phyloP scores from a whole-genome alignment of 2,113 vertebrate genomes.

The Haemorhous mexicanus region DNA sequence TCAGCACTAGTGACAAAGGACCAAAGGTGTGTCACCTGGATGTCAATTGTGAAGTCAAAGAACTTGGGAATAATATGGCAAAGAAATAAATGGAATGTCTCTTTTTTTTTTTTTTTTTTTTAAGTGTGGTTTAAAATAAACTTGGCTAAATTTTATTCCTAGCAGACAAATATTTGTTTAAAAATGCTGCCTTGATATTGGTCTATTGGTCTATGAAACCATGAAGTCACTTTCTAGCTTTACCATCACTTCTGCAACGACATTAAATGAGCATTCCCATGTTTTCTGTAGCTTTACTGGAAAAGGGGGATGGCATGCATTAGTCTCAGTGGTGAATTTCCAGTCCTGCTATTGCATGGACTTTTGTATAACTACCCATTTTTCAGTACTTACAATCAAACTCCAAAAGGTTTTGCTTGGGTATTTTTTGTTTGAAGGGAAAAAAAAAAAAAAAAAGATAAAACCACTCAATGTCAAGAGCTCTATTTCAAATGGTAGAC shows the following conservation, averaged over 20 bases:
- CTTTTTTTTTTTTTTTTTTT: neutral
- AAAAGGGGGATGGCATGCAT: neutral
- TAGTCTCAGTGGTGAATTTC: neutral
- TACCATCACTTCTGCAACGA: neutral
- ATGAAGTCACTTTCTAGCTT: neutral
- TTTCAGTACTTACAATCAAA: neutral
- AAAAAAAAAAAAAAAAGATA: neutral
- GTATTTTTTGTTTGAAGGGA: neutral
- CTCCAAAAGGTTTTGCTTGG: neutral
- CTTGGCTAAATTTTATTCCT: neutral
- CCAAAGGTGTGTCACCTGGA: neutral
- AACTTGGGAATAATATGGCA: neutral
- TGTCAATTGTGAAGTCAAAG: neutral
- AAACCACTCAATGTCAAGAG: neutral
- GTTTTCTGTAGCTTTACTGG: neutral
- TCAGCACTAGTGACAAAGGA: neutral
- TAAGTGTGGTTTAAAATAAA: neutral
- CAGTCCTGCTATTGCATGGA: neutral
- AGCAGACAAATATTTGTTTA: neutral
- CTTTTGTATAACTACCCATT: neutral
- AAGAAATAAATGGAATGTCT: neutral
- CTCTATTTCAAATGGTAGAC: neutral
- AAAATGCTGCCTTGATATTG: neutral
- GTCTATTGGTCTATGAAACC: neutral
- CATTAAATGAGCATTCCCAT: neutral